Evolutionary conservation across 2,888 invertebrate genomes (phyloP).

Genomic region (Cordylochernes scorpioides): DNA sequence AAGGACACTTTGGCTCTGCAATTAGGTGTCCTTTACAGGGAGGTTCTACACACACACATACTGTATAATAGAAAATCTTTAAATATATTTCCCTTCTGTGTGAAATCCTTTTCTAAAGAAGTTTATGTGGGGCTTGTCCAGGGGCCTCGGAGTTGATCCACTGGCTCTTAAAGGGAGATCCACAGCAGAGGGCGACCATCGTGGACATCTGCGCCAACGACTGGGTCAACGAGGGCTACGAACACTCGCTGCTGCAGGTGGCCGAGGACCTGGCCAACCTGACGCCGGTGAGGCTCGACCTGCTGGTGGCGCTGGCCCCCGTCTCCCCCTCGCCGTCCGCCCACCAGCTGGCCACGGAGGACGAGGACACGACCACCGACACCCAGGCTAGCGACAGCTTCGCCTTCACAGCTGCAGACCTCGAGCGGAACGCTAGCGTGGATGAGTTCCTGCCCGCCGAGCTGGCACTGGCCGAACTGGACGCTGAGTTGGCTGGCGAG

Average conservation of each 20-base stretch:
- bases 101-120: too few relatives aligned
- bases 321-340: constrained; percentile 14
- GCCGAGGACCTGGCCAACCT: constrained; percentile 67
- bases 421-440: constrained; percentile 7
- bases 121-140: constrained; percentile 22
- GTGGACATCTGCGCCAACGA: constrained; percentile 80
- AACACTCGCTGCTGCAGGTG: constrained; percentile 47
- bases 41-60: too few relatives aligned
- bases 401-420: constrained; percentile 7
- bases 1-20: too few relatives aligned
- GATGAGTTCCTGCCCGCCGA: constrained; percentile 12
- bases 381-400: constrained; percentile 10
- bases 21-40: too few relatives aligned
- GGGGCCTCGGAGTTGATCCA: constrained; percentile 78
- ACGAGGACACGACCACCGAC: constrained; percentile 6
- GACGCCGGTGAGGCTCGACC: constrained; percentile 62
- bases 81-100: too few relatives aligned
- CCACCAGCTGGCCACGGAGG: constrained; percentile 4
- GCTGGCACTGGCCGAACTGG: constrained; percentile 9
- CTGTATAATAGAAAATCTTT: too few relatives aligned
- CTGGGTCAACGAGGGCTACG: constrained; percentile 79
- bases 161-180: constrained; percentile 77
- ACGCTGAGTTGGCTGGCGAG: constrained; percentile 8
- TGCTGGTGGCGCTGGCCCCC: constrained; percentile 58
- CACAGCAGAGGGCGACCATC: constrained; percentile 62